Evolutionary conservation across 2,888 invertebrate genomes (phyloP), one percentile per base, ranked within the genome.

Genomic region (Cartodere bifasciata): DNA sequence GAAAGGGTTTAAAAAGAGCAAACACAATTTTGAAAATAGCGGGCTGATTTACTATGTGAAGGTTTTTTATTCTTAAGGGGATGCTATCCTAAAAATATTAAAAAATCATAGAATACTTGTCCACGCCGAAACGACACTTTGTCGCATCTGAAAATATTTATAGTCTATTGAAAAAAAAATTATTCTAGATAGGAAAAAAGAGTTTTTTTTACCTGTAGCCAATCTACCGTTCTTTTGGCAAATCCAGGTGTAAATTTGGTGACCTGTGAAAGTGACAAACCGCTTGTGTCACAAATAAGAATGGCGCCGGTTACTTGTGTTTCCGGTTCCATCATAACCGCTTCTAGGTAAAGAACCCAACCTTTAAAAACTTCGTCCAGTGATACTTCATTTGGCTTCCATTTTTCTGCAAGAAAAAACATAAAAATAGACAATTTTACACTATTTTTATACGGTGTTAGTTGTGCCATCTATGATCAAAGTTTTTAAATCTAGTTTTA

Each of bases 31-130:
- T 87, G 64, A 92, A 91, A 40, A 90, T 70, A 53, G 77, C 79
- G 0, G 91, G 88, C 57, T 91, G 90, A 60, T 91, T 88, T 23
- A 91, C 67, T 29, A 90, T 75, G 59, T 90, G 90, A 23, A 92
- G 70, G 13, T 81, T 86, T 60, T 90, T 91, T 34, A 91, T 65
- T 40, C 91, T 70, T 23, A 84, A 64, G 0, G 91, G 88, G 36
- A 91, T 76, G 34, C 79, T 75, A 49, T 91, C 88, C 76, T 87
- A 68, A 23, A 64, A 38, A 26, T 28, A 33, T n/a, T n/a, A n/a
- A n/a, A n/a, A n/a, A n/a, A n/a, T n/a, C n/a, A n/a, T n/a, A n/a
- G n/a, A n/a, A n/a, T n/a, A n/a, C n/a, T n/a, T n/a, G n/a, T n/a
- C n/a, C n/a, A n/a, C n/a, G n/a, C n/a, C n/a, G n/a, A n/a, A n/a